phyloP scores from a whole-genome alignment of 2,113 vertebrate species.

The Puntigrus tetrazona region DNA sequence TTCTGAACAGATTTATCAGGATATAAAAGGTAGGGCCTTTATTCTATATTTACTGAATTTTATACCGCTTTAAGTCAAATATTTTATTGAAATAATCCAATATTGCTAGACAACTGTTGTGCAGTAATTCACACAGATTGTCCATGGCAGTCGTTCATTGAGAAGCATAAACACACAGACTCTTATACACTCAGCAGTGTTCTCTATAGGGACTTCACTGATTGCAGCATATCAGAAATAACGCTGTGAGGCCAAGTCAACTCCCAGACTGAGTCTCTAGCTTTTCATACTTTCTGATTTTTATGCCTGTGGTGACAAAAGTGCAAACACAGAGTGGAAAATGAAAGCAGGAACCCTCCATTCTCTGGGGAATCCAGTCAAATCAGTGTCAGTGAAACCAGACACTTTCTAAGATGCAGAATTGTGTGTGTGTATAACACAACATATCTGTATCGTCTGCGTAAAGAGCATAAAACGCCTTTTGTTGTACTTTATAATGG shows the following conservation, averaged over 20 bases:
- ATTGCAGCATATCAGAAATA: constrained; percentile 78
- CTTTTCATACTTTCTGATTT: constrained; percentile 72
- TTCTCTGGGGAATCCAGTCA: constrained; percentile 77
- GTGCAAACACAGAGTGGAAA: constrained; percentile 71
- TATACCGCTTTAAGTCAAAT: not conserved
- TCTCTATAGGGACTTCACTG: constrained; percentile 76
- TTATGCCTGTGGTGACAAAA: constrained; percentile 74
- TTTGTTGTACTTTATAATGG: constrained; percentile 56
- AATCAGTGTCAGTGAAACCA: constrained; percentile 70
- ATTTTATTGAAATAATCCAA: not conserved
- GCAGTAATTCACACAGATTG: not conserved
- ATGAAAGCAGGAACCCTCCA: constrained; percentile 72
- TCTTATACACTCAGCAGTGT: constrained; percentile 53
- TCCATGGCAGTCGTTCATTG: not conserved
- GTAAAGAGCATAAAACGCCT: constrained; percentile 49
- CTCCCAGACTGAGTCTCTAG: constrained; percentile 72
- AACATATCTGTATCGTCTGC: constrained; percentile 63
- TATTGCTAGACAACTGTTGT: not conserved
- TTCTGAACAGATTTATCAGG: constrained; percentile 50
- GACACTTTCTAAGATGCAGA: constrained; percentile 61
- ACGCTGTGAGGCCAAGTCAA: constrained; percentile 67
- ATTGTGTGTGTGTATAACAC: constrained; percentile 62
- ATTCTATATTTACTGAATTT: not conserved
- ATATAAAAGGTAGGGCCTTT: not conserved
- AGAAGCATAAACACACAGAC: constrained; percentile 34